Conservation (phyloP, 2,113 vertebrate species). For the Sebastes schlegelii region DNA sequence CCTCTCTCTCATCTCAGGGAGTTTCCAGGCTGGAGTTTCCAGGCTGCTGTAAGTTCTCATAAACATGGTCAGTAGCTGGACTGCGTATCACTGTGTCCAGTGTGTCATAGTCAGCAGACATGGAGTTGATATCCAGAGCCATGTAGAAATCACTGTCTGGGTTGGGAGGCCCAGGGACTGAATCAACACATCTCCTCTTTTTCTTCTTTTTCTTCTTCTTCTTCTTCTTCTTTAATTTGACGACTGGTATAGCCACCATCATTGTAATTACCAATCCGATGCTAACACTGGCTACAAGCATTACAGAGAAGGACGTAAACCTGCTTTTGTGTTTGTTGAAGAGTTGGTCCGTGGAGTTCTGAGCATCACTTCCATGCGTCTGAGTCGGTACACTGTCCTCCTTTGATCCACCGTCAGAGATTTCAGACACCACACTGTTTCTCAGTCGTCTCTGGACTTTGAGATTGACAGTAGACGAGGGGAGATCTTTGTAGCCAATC, state of each 20-base stretch:
- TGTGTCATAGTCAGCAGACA: constrained; percentile 12
- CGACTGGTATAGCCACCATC: neutral
- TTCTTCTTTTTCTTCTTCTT: neutral
- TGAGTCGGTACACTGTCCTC: neutral
- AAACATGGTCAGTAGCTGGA: neutral
- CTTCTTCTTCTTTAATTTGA: neutral
- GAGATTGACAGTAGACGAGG: constrained; percentile 15
- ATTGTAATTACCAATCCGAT: neutral
- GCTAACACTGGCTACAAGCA: neutral
- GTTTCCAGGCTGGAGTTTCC: neutral
- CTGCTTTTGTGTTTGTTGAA: neutral
- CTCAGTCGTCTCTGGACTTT: neutral
- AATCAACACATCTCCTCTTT: neutral
- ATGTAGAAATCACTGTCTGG: neutral
- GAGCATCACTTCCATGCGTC: neutral
- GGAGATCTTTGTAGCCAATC: neutral
- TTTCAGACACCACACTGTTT: neutral
- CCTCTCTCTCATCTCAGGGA: neutral
- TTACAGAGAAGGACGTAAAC: neutral
- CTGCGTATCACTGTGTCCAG: neutral
- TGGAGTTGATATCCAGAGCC: constrained; percentile 1
- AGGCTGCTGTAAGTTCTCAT: constrained; percentile 4
- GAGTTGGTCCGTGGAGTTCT: neutral
- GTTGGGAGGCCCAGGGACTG: neutral
- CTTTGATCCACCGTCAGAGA: neutral